Conservation (phyloP, 1,140 invertebrate genomes). For the Drosophila willistoni region DNA sequence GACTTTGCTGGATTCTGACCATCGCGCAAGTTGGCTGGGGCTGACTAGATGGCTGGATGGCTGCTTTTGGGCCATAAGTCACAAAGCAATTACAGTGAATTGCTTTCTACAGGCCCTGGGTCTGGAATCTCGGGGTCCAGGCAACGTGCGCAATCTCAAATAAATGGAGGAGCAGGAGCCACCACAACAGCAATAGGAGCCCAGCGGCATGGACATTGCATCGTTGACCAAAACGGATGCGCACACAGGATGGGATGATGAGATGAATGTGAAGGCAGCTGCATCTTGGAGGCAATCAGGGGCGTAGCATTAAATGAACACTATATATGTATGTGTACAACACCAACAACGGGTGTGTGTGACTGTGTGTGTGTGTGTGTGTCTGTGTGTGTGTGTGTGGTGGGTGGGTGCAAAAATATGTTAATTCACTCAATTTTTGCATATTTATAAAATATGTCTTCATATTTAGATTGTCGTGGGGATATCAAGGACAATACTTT, state of each 20-base stretch:
- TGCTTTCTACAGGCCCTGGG: slow-evolving; percentile 65
- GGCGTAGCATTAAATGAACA: slow-evolving; percentile 12
- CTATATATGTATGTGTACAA: not conserved
- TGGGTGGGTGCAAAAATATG: slow-evolving; percentile 16
- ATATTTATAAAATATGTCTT: slow-evolving; percentile 1
- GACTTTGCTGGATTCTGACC: slow-evolving; percentile 50
- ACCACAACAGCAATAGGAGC: slow-evolving; percentile 53
- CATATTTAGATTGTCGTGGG: too few species aligned
- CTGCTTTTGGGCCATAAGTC: slow-evolving; percentile 73
- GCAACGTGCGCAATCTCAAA: slow-evolving; percentile 30
- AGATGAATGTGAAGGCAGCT: slow-evolving; percentile 20
- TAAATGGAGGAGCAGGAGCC: slow-evolving; percentile 61
- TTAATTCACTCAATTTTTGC: slow-evolving; percentile 3
- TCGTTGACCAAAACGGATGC: slow-evolving; percentile 41
- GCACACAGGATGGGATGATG: slow-evolving; percentile 5
- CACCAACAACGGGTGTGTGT: not conserved
- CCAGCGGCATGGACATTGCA: slow-evolving; percentile 57
- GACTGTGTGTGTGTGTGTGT: slow-evolving; percentile 5
- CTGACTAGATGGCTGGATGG: not conserved
- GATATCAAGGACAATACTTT: not conserved
- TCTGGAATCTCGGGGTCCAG: slow-evolving; percentile 6
- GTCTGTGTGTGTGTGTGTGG: not conserved
- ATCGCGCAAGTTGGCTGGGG: slow-evolving; percentile 20
- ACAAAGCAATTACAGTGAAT: slow-evolving; percentile 82
- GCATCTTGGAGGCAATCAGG: slow-evolving; percentile 12